phyloP scores from a whole-genome alignment of 2,888 invertebrate genomes.

The Acanthosepion lycidas region DNA sequence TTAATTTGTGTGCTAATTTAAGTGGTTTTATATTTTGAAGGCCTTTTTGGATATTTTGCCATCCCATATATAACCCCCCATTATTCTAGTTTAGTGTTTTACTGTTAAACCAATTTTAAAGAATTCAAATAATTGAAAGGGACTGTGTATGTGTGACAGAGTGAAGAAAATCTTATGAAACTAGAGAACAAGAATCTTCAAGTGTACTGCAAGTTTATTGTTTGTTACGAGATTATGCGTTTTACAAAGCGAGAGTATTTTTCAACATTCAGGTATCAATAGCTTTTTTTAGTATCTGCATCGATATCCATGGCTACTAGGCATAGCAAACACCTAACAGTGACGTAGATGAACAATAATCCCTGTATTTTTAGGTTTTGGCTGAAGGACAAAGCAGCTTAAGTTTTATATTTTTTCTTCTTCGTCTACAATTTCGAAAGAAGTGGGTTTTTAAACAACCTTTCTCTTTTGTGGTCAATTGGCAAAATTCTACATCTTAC shows the following conservation, averaged over 20 bases:
- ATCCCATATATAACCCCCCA: too few relatives aligned
- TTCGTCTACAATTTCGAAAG: neutral
- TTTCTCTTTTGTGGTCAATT: neutral
- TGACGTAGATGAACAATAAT: slow-evolving; percentile 2
- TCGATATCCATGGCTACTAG: neutral
- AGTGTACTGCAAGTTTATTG: too few relatives aligned
- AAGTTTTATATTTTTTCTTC: neutral
- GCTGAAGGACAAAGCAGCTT: neutral
- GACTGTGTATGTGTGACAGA: too few relatives aligned
- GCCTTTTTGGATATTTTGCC: too few relatives aligned
- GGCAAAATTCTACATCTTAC: neutral
- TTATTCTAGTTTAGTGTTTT: too few relatives aligned
- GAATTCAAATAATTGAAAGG: too few relatives aligned
- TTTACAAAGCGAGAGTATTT: neutral
- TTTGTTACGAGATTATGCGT: too few relatives aligned
- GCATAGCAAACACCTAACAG: neutral
- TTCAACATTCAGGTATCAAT: neutral
- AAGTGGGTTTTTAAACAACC: neutral
- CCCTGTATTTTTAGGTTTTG: neutral
- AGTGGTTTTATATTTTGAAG: too few relatives aligned
- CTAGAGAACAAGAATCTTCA: too few relatives aligned
- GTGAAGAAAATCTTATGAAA: too few relatives aligned
- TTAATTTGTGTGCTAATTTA: too few relatives aligned
- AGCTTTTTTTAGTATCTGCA: neutral
- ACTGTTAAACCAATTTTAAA: too few relatives aligned